Evolutionary conservation across 2,797 vertebrate species (phyloP), one percentile per base, ranked within the genome.

Genomic region (Esox masquinongy): DNA sequence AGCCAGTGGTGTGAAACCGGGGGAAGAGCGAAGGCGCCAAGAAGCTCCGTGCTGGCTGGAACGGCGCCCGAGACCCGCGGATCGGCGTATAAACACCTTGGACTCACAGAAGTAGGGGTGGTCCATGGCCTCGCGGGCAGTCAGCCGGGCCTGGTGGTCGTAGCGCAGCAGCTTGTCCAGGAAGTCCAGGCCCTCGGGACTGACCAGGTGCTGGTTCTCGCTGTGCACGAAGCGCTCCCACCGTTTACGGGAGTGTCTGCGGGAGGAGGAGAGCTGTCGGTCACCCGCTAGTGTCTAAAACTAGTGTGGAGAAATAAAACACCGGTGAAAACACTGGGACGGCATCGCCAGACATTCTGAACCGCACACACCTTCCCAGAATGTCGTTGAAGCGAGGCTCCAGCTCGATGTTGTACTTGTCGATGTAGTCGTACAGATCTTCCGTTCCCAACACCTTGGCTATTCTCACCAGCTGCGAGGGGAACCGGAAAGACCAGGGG

Each of bases 171-270:
- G 91, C 88, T 95, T 95, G 82, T 95, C 94, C 83, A 95, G 86
- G 86, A 95, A 93, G 84, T 95, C 94, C 84, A 95, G 87, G 70
- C 94, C 94, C 81, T 95, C 94, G 0, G 94, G 92, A 78, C 94
- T 95, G 80, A 95, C 92, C 83, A 95, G 74, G 86, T 95, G 94
- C 90, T 95, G 94, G 83, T 95, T 94, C 85, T 95, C 94, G 2
- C 94, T 94, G 88, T 94, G 94, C 68, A 94, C 92, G 74, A 95
- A 95, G 82, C 94, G 91, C 77, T 95, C 94, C 94, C 94, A 95
- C 75, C 94, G 90, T 84, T 95, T 95, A 29, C 89, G 90, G 12
- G 90, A 91, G 76, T 91, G 90, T 73, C 90, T 91, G 56, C 39
- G 9, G 39, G 29, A 12, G 6, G n/a, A 36, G 72, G 36, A 50